A percentile compares a stretch with the other conserved stretches of the same genome.
Conservation (phyloP, 2,888 invertebrate genomes). For the Ophion obscuratus region DNA sequence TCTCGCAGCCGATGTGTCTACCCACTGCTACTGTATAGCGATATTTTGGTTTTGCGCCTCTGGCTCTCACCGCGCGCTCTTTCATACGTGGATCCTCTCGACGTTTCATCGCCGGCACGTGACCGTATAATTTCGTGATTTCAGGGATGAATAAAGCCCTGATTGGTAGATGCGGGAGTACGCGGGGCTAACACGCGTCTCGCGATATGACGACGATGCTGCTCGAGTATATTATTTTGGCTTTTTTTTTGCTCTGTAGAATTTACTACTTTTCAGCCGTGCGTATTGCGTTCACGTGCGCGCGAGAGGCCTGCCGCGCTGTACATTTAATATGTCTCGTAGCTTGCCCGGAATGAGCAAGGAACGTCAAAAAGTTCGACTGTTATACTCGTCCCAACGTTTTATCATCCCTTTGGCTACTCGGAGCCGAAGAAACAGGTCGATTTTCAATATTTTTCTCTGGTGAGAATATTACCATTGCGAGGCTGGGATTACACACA, state of each 20-base stretch:
- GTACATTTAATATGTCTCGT: background rate
- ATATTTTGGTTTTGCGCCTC: conserved; percentile 4
- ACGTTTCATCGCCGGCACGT: conserved; percentile 66
- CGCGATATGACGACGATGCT: conserved; percentile 15
- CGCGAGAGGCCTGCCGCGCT: background rate
- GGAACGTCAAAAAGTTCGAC: conserved; percentile 40
- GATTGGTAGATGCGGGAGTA: conserved; percentile 72
- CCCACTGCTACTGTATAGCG: no score
- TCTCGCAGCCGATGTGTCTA: background rate
- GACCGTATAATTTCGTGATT: conserved; percentile 78
- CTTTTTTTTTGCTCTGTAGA: background rate
- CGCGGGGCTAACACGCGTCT: conserved; percentile 8
- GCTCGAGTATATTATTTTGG: conserved; percentile 16
- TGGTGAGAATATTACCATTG: no score
- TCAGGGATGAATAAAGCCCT: conserved; percentile 77
- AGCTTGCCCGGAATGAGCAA: conserved; percentile 39
- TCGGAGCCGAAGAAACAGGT: background rate
- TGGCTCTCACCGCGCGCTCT: conserved; percentile 23
- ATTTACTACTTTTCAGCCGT: conserved; percentile 15
- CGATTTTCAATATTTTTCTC: no score
- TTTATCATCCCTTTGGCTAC: conserved; percentile 17
- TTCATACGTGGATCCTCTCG: conserved; percentile 24
- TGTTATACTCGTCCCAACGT: conserved; percentile 41
- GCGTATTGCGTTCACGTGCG: conserved; percentile 13
- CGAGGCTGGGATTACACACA: no score